Percentiles rank a stretch among this genome's conserved stretches.
These are phyloP conservation scores for Actinopyga echinites DNA, from an alignment of 53 echinoderm and acorn worm species.

Conservation along the genomic window DNA sequence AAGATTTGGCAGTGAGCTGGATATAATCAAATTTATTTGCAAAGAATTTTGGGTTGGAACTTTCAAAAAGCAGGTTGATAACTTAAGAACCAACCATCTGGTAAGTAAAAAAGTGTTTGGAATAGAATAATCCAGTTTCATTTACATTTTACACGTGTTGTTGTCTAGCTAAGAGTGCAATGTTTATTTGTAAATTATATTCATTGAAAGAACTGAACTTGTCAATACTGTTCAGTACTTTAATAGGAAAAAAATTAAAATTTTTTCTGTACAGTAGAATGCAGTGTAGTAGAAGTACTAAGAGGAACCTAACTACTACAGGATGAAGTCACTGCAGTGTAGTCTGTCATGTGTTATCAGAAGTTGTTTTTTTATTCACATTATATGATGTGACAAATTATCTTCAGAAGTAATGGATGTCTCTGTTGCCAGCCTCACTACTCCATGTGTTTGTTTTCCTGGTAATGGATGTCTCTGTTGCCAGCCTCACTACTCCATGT, in stretches of 20 bases:
- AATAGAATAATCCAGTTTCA: background rate
- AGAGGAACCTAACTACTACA: too few relatives aligned
- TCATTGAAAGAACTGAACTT: too few relatives aligned
- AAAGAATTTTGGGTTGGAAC: slow-evolving; percentile 94
- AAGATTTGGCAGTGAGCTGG: slow-evolving; percentile 88
- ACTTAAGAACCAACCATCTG: slow-evolving; percentile 95
- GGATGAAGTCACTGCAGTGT: too few relatives aligned
- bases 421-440: background rate
- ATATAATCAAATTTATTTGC: slow-evolving; percentile 98
- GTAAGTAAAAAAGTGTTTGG: slow-evolving; percentile 21
- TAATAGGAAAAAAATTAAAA: too few relatives aligned
- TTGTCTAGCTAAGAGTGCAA: background rate
- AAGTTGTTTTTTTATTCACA: too few relatives aligned
- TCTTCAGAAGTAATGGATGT: too few relatives aligned
- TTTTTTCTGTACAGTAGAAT: too few relatives aligned
- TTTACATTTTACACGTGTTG: background rate
- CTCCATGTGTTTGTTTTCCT: background rate
- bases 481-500: background rate
- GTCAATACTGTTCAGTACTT: too few relatives aligned
- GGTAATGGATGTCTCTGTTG: background rate
- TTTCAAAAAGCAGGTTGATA: slow-evolving; percentile 97
- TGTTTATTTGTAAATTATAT: background rate
- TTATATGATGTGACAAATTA: too few relatives aligned
- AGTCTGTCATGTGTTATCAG: too few relatives aligned
- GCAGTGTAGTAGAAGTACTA: too few relatives aligned